Conservation (phyloP, 2,888 invertebrate genomes). For the Agrochola macilenta region DNA sequence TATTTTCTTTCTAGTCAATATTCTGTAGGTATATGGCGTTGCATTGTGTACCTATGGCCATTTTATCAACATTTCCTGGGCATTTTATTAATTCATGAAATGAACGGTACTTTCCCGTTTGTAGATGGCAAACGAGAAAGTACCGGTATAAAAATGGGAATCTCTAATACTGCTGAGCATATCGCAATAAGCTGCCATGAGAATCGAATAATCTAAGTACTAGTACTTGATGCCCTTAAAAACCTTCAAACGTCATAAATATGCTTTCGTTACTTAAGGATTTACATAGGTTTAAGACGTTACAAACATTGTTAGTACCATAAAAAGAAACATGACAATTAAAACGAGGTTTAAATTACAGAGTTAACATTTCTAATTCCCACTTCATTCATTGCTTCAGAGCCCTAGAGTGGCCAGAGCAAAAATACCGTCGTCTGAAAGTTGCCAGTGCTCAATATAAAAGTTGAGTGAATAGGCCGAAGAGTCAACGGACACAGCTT, state of each 20-base stretch:
- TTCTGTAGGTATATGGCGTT: background rate
- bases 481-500: constrained; percentile 57
- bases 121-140: background rate
- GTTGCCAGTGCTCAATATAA: constrained; percentile 56
- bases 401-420: background rate
- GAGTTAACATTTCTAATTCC: background rate
- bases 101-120: too few species aligned
- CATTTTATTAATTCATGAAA: too few species aligned
- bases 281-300: background rate
- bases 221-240: background rate
- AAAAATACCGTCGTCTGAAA: constrained; percentile 30
- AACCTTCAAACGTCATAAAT: background rate
- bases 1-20: background rate
- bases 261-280: background rate
- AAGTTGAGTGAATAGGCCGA: constrained; percentile 55
- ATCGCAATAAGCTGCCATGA: background rate
- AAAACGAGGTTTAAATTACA: background rate
- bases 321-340: background rate
- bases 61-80: background rate
- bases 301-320: background rate
- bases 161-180: background rate
- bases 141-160: background rate
- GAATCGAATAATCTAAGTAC: background rate
- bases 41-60: background rate
- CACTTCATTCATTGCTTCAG: background rate